Percentiles rank a stretch among this genome's conserved stretches.
phyloP scores from a whole-genome alignment of 2,113 vertebrate genomes.

The Pterocles orientalis region DNA sequence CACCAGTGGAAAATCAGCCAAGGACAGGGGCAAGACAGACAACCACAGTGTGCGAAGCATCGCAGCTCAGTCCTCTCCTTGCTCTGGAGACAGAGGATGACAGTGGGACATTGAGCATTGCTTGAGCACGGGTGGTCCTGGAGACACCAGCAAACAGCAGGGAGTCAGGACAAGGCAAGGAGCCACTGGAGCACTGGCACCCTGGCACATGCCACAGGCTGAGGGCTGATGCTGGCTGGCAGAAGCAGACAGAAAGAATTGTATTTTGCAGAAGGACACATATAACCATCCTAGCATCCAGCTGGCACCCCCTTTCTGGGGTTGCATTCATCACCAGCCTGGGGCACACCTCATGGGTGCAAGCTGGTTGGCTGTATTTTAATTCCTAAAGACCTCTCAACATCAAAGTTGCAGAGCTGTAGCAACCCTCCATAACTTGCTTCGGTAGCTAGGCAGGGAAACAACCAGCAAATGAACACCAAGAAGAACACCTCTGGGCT shows the following conservation, averaged over 20 bases:
- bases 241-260: background rate
- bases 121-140: background rate
- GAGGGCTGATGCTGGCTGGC: background rate
- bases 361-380: background rate
- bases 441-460: background rate
- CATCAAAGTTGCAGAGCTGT: background rate
- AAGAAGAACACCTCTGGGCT: background rate
- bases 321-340: background rate
- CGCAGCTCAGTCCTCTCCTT: background rate
- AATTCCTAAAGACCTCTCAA: background rate
- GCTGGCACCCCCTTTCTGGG: background rate
- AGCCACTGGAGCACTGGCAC: fast-evolving
- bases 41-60: background rate
- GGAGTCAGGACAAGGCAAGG: background rate
- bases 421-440: background rate
- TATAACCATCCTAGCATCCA: background rate
- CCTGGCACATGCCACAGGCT: fast-evolving
- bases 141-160: background rate
- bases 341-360: background rate
- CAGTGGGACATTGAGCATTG: background rate
- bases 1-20: background rate
- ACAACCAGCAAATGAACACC: background rate
- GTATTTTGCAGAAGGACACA: background rate
- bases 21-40: background rate
- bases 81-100: background rate